These are phyloP conservation scores for Pardosa pseudoannulata DNA, from an alignment of 2,888 invertebrate genomes.

Conservation along the genomic window DNA sequence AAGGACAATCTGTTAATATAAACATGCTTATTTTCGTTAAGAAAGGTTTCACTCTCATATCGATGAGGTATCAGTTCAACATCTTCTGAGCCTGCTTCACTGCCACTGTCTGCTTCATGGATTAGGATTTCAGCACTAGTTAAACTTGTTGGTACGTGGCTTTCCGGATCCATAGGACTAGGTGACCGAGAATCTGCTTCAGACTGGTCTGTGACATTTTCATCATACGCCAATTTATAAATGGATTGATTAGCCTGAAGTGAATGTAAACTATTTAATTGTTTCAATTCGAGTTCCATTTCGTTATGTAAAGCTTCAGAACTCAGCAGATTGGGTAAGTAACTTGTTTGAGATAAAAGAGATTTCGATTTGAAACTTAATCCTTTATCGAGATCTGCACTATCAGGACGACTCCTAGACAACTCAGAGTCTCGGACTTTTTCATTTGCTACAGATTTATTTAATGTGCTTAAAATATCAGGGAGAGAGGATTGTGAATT, in stretches of 20 bases:
- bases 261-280: conserved; percentile 13
- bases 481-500: conserved; percentile 19
- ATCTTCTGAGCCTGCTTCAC: conserved; percentile 74
- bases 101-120: conserved; percentile 71
- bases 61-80: conserved; percentile 73
- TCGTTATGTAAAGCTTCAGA: conserved; percentile 29
- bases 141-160: conserved; percentile 28
- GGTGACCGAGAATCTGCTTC: conserved; percentile 32
- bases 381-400: not conserved
- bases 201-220: conserved; percentile 50
- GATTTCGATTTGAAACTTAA: conserved; percentile 4
- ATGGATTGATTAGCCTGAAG: conserved; percentile 56
- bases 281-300: conserved; percentile 53
- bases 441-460: conserved; percentile 24
- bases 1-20: conserved; percentile 73
- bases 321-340: not conserved
- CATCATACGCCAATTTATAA: conserved; percentile 70
- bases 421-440: not conserved
- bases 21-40: conserved; percentile 62
- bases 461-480: conserved; percentile 34
- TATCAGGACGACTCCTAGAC: not conserved
- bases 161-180: conserved; percentile 41
- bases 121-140: conserved; percentile 70
- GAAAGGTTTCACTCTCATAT: conserved; percentile 70
- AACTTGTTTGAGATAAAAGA: not conserved